phyloP scores from a whole-genome alignment of 2,797 vertebrate species.

The Anomalospiza imberbis region DNA sequence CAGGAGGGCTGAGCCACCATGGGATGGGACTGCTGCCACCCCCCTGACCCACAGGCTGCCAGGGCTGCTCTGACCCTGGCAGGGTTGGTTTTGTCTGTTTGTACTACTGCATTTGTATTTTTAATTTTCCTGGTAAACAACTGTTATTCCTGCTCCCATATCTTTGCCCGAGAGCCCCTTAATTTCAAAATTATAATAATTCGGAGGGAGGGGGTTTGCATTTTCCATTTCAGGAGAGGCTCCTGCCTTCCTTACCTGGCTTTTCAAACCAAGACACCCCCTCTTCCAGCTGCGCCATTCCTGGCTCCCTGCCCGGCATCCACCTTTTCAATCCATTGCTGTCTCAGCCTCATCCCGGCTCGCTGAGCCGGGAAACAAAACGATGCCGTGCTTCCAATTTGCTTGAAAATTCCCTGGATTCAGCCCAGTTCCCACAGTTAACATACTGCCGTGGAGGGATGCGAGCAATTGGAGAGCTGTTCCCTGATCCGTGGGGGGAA shows the following conservation, averaged over 20 bases:
- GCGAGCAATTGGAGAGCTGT: background rate
- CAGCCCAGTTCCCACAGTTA: background rate
- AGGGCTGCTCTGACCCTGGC: no score
- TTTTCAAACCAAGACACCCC: background rate
- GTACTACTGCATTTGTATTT: background rate
- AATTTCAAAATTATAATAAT: background rate
- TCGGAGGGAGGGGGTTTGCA: accelerated
- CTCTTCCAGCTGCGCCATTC: background rate
- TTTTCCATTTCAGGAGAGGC: background rate
- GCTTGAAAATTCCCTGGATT: background rate
- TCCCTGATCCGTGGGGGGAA: background rate
- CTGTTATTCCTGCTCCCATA: accelerated
- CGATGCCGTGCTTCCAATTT: background rate
- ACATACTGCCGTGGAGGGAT: background rate
- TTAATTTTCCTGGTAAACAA: background rate
- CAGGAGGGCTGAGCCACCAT: no score
- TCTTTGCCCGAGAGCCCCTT: background rate
- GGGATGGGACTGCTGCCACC: no score
- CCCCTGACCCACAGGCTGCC: no score
- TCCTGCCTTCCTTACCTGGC: background rate
- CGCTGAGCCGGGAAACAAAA: background rate
- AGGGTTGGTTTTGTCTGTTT: background rate
- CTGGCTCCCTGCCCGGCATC: background rate
- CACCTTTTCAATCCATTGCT: accelerated
- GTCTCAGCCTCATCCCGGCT: background rate